Evolutionary conservation across 2,888 invertebrate genomes (phyloP), one percentile per base, ranked within the genome.

Genomic region (Hemicrepidius hirtus): DNA sequence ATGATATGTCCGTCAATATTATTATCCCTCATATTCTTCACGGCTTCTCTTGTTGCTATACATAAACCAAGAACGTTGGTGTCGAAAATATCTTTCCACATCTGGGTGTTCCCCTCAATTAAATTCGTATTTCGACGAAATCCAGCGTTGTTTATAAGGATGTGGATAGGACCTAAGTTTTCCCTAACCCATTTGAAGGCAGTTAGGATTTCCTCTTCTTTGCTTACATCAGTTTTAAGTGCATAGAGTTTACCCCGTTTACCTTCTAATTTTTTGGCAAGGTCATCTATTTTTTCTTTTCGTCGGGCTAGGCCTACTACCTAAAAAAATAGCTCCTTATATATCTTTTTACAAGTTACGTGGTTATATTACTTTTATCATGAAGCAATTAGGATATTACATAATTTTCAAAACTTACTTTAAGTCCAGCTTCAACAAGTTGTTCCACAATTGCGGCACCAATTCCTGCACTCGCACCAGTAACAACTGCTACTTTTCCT

Each of bases 221-320:
- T 65, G 3, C 75, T 76, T 67, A 81, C 75, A 66, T 81, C 79
- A 32, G 75, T 75, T 75, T 77, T 77, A 1, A 73, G 1, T 1
- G 78, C 69, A 40, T 73, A 68, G 0, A 81, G 41, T 69, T 77
- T 77, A 10, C 78, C 79, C 13, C 64, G 50, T 28, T 65, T 49
- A 1, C 35, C 40, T 44, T 73, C 18, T 9, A 79, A 59, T 41
- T 68, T 70, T 55, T 69, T 60, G 12, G 76, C 65, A 3, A 80
- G 65, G 32, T 75, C 69, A 55, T 80, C 76, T 16, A 82, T 20
- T 24, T 55, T 73, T 49, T 82, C 76, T 16, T 75, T 72, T 6
- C 80, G 77, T 37, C 82, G 68, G 13, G 80, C 82, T 12, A 82
- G 65, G 12, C 80, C 82, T 3, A 80, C 79, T 5, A 82, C 82